Base-by-base conservation (phyloP, 2,888 invertebrate species). In the Prosapia bicincta region DNA sequence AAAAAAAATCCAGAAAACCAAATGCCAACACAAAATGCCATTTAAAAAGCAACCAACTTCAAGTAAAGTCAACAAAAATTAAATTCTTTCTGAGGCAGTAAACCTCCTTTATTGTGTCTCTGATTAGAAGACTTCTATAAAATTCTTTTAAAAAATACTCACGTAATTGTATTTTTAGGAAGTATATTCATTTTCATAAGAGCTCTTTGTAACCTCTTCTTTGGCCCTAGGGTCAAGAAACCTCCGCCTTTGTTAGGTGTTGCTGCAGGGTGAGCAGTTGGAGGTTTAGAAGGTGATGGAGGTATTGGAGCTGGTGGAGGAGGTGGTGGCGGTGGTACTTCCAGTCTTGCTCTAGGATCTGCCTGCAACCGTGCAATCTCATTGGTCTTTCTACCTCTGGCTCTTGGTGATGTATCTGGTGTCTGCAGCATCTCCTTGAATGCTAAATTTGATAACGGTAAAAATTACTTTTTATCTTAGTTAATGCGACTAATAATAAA, bases 191-290 rank as follows among this genome's bases (percentile, higher is more conserved):
- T 94, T 86, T 93, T 95, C 87, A 93, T 93, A 81, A 95, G 88
- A 77, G 94, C 94, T 85, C 93, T 94, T 82, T 94, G 94, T 76
- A 97, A 86, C 81, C 94, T 89, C 80, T 93, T 89, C 83, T 95
- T 95, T 72, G 96, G 94, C 1, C 94, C 96, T 77, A 95, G 87
- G 28, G 96, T 96, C 94, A 96, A 96, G 83, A 96, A 96, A 74
- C 93, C 88, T 79, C 88, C 88, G 75, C 86, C 70, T 66, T 76
- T 76, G 69, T 69, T 76, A 74, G 77, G 74, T 1, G 74, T 75
- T 20, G 75, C 32, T 9, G 26, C 69, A 2, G 80, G 77, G 23
- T 79, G 79, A 68, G 78, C 76, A 69, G 77, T 72, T 26, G 79
- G 80, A 23, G 66, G 66, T 77, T 79, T 81, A n/a, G 79, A 78